Conservation (phyloP, 2,113 vertebrate genomes). For the Labeo rohita region DNA sequence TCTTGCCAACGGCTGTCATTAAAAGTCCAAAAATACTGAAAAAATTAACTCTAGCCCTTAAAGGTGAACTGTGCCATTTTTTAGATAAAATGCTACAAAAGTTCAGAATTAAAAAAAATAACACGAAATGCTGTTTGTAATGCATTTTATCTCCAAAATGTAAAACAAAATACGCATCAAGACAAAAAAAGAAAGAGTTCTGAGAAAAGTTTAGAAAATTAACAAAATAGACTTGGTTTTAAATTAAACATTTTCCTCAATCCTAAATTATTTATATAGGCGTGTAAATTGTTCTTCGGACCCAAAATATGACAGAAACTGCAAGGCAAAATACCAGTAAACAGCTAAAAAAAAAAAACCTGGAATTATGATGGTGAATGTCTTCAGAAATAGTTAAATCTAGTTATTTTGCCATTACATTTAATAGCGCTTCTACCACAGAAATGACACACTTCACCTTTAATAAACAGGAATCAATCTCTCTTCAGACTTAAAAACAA, state of each 20-base stretch:
- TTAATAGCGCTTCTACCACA: not conserved
- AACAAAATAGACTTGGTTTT: not conserved
- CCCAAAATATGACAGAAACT: not conserved
- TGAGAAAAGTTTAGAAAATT: not conserved
- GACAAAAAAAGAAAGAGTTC: too few relatives aligned
- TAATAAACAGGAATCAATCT: slow-evolving; percentile 9
- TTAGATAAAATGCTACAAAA: not conserved
- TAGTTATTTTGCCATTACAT: not conserved
- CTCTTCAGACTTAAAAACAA: not conserved
- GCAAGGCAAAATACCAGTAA: not conserved
- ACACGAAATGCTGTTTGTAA: not conserved
- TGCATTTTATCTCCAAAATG: not conserved
- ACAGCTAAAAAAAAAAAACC: not conserved
- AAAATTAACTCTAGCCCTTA: not conserved
- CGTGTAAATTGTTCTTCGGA: not conserved
- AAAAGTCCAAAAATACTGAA: not conserved
- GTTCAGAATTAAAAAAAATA: not conserved
- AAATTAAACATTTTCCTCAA: not conserved
- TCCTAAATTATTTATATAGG: not conserved
- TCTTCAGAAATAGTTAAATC: not conserved
- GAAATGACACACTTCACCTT: slow-evolving; percentile 12
- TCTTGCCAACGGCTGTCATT: not conserved
- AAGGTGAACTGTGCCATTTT: not conserved
- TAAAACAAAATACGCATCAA: not conserved
- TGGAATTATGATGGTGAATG: not conserved